Evolutionary conservation across 2,797 vertebrate species (phyloP), one percentile per base, ranked within the genome.

Genomic region (Gorsachius magnificus): DNA sequence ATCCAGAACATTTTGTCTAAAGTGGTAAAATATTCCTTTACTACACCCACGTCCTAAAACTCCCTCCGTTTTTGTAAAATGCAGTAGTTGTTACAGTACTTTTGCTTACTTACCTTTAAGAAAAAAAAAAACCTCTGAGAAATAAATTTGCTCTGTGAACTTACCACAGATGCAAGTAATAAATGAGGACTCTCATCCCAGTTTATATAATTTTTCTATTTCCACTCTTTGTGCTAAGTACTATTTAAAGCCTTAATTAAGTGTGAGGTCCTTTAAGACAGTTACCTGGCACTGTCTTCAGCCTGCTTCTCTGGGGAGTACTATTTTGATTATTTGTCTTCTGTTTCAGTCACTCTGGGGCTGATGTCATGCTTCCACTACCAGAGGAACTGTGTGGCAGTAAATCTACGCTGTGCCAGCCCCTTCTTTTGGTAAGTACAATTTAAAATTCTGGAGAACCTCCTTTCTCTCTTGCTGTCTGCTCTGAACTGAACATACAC

Each of bases 251-350:
- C 28, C n/a, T 25, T 24, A 80, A 81, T 58, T 88, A 92, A 72
- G 31, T 41, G 24, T 78, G 79, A 95, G 61, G 61, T 85, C 38
- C 54, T 78, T 74, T 88, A 83, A 56, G 64, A 68, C 7, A 28
- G 81, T 71, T 92, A 87, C 64, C 91, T 94, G 76, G 72, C 35
- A 50, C 38, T 69, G 29, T 43, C 56, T 83, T 87, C 56, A 84
- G 29, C 8, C 8, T 76, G 22, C 31, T 79, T 64, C 94, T 86
- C 65, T 60, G 35, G 76, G 83, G 89, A 97, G 16, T 6, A 16
- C 33, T 86, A 25, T 90, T 96, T 92, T 80, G 82, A 74, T 91
- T 43, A 64, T 91, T 85, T 76, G 80, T 87, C 53, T 94, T 91
- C 71, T 88, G 28, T 96, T 97, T 94, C 94, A 65, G 66, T 90